These are phyloP conservation scores for Drosophila robusta DNA, from an alignment of 2,888 invertebrate species.

Conservation along the genomic window DNA sequence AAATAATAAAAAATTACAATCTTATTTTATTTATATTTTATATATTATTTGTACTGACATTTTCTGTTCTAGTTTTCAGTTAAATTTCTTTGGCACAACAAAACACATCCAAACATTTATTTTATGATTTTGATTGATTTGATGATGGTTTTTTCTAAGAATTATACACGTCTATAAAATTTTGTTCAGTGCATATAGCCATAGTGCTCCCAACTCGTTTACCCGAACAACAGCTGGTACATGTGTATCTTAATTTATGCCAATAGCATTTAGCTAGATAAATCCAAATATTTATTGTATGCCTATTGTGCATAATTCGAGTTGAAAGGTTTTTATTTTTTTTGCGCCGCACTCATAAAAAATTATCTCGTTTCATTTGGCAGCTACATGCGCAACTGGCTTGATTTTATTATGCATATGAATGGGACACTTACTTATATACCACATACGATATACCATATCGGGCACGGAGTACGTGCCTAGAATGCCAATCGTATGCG, in stretches of 20 bases:
- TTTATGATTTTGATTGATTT: no score
- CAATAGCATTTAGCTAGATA: slow-evolving; percentile 42
- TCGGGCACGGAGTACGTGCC: slow-evolving; percentile 33
- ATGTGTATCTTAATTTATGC: slow-evolving; percentile 35
- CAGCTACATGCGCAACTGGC: slow-evolving; percentile 19
- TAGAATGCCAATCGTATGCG: slow-evolving; percentile 33
- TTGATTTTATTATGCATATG: slow-evolving; percentile 54
- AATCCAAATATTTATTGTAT: slow-evolving; percentile 55
- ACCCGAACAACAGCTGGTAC: slow-evolving; percentile 9
- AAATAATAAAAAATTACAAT: no score
- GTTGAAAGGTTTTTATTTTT: slow-evolving; percentile 47
- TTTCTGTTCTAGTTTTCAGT: neutral
- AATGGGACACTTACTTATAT: slow-evolving; percentile 40
- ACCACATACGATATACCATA: slow-evolving; percentile 14
- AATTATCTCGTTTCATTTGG: slow-evolving; percentile 32
- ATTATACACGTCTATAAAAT: no score
- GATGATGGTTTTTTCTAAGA: neutral
- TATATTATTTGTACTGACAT: neutral
- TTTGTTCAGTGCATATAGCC: neutral
- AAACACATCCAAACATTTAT: neutral
- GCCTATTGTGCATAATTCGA: slow-evolving; percentile 56
- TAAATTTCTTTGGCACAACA: neutral
- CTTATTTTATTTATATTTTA: no score
- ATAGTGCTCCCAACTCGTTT: neutral
- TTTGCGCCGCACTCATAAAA: slow-evolving; percentile 26